Base-by-base conservation (phyloP, 2,113 vertebrate species). In the Nycticorax nycticorax region DNA sequence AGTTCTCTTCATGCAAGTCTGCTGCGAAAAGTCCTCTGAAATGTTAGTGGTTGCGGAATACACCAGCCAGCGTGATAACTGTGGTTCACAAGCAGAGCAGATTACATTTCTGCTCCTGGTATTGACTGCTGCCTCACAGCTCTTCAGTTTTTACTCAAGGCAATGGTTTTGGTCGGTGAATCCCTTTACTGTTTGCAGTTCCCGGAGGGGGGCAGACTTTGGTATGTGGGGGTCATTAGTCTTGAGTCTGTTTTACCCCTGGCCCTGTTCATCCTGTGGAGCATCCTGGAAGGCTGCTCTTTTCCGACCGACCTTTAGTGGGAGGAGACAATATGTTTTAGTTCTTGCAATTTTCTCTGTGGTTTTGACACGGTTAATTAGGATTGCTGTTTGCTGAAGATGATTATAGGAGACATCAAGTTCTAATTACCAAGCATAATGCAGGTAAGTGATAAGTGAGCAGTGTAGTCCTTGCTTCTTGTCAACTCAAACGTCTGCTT, bases 241-340 rank as follows among this genome's bases (percentile, higher is more conserved):
- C 69, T 55, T 28, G 45, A 18, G 60, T 53, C 32, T 78, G 32
- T 56, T 62, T 47, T 20, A 11, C 35, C 26, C 33, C 37, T 10
- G 43, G 30, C n/a, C 12, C 71, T 17, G 24, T 52, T 52, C 1
- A 0, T n/a, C 15, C 23, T 26, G 30, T 1, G 0, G 45, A 43
- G 56, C 43, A 21, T 32, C 53, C 72, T 22, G 8, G 21, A 18
- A 74, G n/a, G 60, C 74, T 52, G 73, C 33, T 59, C 30, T 55
- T 27, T 63, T 52, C 35, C 22, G 24, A 53, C 21, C 0, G 2
- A 15, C 26, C 13, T 56, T 67, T 7, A 15, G 59, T 5, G 3
- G 32, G 47, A 60, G 53, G 30, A 84, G 26, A 27, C 18, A 21
- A 19, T 4, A 22, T 13, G 14, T 21, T 14, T 59, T 3, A 26